Percentiles rank a stretch among this genome's conserved stretches.
phyloP scores from a whole-genome alignment of 2,113 vertebrate genomes.

The Mandrillus leucophaeus region DNA sequence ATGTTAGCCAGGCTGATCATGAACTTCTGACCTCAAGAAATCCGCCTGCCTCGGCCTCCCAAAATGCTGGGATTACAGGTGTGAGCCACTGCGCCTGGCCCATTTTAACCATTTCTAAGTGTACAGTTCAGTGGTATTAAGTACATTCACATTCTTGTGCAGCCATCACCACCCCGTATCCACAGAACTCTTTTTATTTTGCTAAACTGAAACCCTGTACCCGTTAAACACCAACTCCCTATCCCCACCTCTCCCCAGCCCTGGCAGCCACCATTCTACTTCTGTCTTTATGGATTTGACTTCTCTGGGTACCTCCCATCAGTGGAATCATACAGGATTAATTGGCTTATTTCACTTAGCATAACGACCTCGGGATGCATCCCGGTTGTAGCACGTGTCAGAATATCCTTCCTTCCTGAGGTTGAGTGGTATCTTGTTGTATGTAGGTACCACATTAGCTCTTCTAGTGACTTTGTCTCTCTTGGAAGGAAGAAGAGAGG shows the following conservation, averaged over 20 bases:
- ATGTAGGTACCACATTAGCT: fast-evolving
- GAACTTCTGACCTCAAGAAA: too few species aligned
- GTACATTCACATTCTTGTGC: too few species aligned
- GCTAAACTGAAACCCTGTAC: not conserved
- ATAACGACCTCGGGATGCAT: not conserved
- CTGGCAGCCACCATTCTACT: not conserved
- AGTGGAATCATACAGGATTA: not conserved
- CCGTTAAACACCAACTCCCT: not conserved
- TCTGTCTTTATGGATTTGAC: not conserved
- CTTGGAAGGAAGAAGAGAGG: not conserved
- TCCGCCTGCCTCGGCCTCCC: too few species aligned
- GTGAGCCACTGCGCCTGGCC: not conserved
- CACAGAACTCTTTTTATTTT: not conserved
- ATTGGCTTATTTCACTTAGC: not conserved
- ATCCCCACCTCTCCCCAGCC: not conserved
- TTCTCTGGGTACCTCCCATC: not conserved
- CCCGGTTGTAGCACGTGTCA: not conserved
- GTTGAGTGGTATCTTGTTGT: not conserved
- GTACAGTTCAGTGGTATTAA: not conserved
- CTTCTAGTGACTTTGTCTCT: not conserved
- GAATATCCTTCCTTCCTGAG: not conserved
- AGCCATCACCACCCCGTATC: not conserved
- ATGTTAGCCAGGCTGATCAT: too few species aligned
- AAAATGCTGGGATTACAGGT: too few species aligned
- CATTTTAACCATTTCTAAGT: not conserved